Evolutionary conservation across 2,888 invertebrate species (phyloP), one percentile per base, ranked within the genome.

Genomic region (Margaritifera margaritifera): DNA sequence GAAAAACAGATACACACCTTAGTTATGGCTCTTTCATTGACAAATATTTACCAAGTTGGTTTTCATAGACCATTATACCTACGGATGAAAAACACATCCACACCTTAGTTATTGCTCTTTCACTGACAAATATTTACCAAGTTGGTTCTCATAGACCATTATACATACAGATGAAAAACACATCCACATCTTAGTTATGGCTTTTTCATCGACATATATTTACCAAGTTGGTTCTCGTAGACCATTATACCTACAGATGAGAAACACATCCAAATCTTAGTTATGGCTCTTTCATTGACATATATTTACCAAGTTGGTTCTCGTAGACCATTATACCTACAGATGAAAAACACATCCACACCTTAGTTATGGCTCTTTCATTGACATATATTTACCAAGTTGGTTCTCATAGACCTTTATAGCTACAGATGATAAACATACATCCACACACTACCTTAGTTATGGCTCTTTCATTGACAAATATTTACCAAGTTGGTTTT

Each of bases 201-300:
- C 11, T 42, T 15, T 11, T 31, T 19, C 15, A n/a, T n/a, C n/a
- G n/a, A n/a, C n/a, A 42, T 11, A 42, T 42, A 42, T 42, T 42
- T 42, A 96, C 96, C 94, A 83, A 98, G 91, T 90, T 99, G 99
- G 89, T 98, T 97, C 90, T 98, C n/a, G 6, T 6, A 42, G 11
- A 42, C 2, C 11, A 11, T 42, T 42, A 42, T 42, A 42, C 2
- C 42, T 11, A 15, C 42, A 42, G 42, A 42, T 42, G 42, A 42
- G 2, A 42, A 42, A 2, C 15, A 42, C 42, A 42, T 42, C 11
- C 42, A 42, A 8, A 42, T 15, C n/a, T 18, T 6, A 57, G 2
- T 57, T 52, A 22, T 6, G n/a, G 19, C 11, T 42, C 42, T 11
- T 31, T 19, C 15, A n/a, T n/a, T n/a, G n/a, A n/a, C n/a, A 42